phyloP scores from a whole-genome alignment of 2,113 vertebrate genomes.

The Hippocampus guttulatus region DNA sequence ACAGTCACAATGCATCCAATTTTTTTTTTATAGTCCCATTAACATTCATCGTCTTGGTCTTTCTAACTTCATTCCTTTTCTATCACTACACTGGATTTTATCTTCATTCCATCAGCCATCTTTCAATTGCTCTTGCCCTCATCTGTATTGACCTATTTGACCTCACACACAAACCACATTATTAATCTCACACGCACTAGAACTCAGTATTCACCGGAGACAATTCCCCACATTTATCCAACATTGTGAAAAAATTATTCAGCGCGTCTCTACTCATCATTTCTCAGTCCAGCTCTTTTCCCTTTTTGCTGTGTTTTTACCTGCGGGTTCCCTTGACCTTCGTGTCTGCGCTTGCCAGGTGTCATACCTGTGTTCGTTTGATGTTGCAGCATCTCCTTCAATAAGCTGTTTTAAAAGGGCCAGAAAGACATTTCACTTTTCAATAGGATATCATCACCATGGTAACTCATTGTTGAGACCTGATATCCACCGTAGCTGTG shows the following conservation, averaged over 20 bases:
- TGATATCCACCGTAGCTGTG: not conserved
- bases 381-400: not conserved
- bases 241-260: constrained; percentile 8
- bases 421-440: not conserved
- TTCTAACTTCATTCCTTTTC: constrained; percentile 14
- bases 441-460: not conserved
- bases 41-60: not conserved
- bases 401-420: not conserved
- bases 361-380: not conserved
- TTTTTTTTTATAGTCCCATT: not conserved
- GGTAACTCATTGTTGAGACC: not conserved
- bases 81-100: constrained; percentile 28
- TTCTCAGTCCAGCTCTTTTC: not conserved
- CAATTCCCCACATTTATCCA: constrained; percentile 18
- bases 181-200: constrained; percentile 33
- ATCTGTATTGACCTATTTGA: constrained; percentile 11
- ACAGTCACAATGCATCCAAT: too few species aligned
- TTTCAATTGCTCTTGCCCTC: constrained; percentile 25
- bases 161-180: constrained; percentile 1
- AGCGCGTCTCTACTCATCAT: not conserved
- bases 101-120: constrained; percentile 34
- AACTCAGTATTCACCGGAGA: constrained; percentile 20
- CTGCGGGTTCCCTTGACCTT: not conserved
- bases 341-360: not conserved
- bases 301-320: not conserved